A percentile compares a stretch with the other conserved stretches of the same genome.
These are phyloP conservation scores for Zapus hudsonius DNA, from an alignment of 2,113 vertebrate species.

Conservation along the genomic window DNA sequence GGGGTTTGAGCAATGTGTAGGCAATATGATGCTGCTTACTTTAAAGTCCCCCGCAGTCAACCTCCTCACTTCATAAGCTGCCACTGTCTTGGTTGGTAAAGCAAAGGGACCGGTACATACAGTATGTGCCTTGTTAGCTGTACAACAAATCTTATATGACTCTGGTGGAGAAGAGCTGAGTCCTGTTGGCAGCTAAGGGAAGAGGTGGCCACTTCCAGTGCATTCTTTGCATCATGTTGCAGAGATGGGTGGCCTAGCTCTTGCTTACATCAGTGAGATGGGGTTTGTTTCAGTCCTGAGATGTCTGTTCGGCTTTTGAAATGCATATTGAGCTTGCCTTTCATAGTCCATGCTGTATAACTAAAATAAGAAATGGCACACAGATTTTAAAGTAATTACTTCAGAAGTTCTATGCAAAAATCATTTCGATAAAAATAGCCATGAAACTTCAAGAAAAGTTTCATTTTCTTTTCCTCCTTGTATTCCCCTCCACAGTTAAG, in stretches of 20 bases:
- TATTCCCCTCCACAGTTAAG: background rate
- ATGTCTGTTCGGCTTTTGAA: conserved; percentile 52
- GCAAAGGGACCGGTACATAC: background rate
- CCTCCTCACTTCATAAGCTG: background rate
- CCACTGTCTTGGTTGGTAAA: conserved; percentile 4
- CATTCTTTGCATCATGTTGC: background rate
- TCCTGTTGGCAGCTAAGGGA: background rate
- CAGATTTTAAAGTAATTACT: conserved; percentile 52
- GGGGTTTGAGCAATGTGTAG: background rate
- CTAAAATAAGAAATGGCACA: background rate
- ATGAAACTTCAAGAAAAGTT: conserved; percentile 27
- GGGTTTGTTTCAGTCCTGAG: conserved; percentile 24
- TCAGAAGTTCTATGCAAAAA: conserved; percentile 9
- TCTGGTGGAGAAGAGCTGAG: background rate
- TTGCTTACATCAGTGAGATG: conserved; percentile 32
- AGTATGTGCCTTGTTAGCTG: background rate
- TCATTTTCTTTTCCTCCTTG: background rate
- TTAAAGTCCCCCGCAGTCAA: no score
- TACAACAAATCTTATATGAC: background rate
- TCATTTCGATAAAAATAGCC: conserved; percentile 27
- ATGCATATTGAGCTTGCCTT: background rate
- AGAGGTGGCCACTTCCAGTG: background rate
- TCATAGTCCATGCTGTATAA: conserved; percentile 15
- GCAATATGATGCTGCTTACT: no score
- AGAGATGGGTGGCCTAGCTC: conserved; percentile 14